A percentile compares a stretch with the other conserved stretches of the same genome.
Conservation (phyloP, 2,888 invertebrate genomes). For the Coleophora deauratella region DNA sequence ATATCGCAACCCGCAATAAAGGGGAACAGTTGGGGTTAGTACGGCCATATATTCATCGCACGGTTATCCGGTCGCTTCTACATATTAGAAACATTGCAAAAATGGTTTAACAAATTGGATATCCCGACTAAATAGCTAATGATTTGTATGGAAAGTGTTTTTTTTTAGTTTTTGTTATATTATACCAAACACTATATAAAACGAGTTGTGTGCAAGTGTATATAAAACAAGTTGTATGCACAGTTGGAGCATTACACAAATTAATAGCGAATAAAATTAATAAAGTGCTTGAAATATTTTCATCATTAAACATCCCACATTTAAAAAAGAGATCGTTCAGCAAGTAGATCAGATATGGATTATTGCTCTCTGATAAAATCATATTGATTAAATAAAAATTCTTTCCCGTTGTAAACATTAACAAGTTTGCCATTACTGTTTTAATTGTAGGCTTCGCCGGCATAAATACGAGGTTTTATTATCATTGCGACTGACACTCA, state of each 20-base stretch:
- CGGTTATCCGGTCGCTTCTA: too few species aligned
- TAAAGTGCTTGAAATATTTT: constrained; percentile 1
- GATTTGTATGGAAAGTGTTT: too few species aligned
- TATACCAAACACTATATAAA: too few species aligned
- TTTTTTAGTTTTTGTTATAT: too few species aligned
- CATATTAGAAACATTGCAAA: too few species aligned
- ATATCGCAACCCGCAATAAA: too few species aligned
- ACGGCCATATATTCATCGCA: too few species aligned
- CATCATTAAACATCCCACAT: constrained; percentile 7
- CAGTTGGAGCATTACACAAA: not conserved
- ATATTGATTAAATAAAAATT: constrained; percentile 31
- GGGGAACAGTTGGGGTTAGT: too few species aligned
- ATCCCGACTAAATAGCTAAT: too few species aligned
- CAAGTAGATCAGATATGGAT: constrained; percentile 28
- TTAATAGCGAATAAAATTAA: not conserved
- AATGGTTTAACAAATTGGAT: too few species aligned
- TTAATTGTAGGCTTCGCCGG: constrained; percentile 40
- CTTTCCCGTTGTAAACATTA: constrained; percentile 38
- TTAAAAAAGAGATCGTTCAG: constrained; percentile 7
- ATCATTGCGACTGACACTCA: constrained; percentile 52
- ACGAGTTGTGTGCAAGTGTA: too few species aligned
- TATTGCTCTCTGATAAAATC: constrained; percentile 32
- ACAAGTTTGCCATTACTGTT: constrained; percentile 40
- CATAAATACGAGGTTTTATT: constrained; percentile 53
- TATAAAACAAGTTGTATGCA: too few species aligned